Evolutionary conservation across 2,797 vertebrate species (phyloP).

Genomic region (Hippocampus kuda): DNA sequence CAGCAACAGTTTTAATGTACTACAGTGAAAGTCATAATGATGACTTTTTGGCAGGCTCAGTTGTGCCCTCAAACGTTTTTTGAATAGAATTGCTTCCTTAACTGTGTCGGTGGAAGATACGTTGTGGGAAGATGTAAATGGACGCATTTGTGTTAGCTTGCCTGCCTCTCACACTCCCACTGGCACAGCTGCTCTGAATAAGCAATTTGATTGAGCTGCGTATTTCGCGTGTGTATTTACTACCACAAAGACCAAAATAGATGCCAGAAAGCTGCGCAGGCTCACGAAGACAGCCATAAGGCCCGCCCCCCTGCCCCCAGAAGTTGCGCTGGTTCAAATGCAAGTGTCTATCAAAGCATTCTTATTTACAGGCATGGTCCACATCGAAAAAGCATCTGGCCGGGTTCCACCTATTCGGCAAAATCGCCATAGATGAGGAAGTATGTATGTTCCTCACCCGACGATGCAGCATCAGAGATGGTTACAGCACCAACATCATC

Average conservation of each 20-base stretch:
- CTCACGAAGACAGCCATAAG: background rate
- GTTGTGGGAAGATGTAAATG: background rate
- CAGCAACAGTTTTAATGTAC: background rate
- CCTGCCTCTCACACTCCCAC: slow-evolving; percentile 3
- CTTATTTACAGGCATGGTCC: too few species aligned
- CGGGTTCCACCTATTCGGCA: too few species aligned
- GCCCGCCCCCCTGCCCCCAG: background rate
- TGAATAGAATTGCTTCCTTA: background rate
- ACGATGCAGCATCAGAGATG: too few species aligned
- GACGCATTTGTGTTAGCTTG: background rate
- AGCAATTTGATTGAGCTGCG: background rate
- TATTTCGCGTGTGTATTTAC: background rate
- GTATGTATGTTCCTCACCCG: too few species aligned
- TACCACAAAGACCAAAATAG: background rate
- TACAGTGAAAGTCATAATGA: background rate
- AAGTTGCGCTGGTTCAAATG: background rate
- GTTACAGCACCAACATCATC: too few species aligned
- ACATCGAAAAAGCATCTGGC: too few species aligned
- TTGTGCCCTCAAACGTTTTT: background rate
- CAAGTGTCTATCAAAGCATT: too few species aligned
- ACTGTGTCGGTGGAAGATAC: background rate
- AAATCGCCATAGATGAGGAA: too few species aligned
- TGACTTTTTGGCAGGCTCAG: background rate
- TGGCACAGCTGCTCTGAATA: background rate
- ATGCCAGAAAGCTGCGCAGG: background rate